Base-by-base conservation (phyloP, 92 coral and sea anemone genomes). In the Actinostola sp. region DNA sequence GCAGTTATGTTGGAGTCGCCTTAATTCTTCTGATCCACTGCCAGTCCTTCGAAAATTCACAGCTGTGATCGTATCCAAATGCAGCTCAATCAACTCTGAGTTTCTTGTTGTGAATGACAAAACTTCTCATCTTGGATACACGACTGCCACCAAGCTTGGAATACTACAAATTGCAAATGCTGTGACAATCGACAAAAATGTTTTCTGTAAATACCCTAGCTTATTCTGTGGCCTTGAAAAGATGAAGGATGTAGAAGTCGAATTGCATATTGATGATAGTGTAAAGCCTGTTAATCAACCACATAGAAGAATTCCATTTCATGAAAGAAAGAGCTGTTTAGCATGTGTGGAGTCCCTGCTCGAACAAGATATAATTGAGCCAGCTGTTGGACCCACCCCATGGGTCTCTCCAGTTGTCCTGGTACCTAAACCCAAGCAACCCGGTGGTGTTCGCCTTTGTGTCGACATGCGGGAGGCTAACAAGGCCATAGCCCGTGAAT, bases 321-420 rank as follows among this genome's bases (percentile, higher is more conserved):
- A 82, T 42, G 76, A 63, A 32, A 56, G 82, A 46, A 65, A 82
- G 62, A 16, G 42, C n/a, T 48, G 79, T 26, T 85, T 72, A 29
- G 43, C 44, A 24, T 77, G 74, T 54, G 61, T 73, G 36, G 60
- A 61, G 49, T 49, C 67, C 21, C 55, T 66, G 25, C 69, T 73
- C 4, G 49, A 81, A 21, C 41, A 57, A 23, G 86, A 71, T 45
- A 72, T 84, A 9, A 78, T 79, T 34, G 85, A 79, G 54, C 67
- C 74, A 62, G 74, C 73, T 35, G 74, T 11, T 42, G 86, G 91
- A 46, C 78, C 90, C 25, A 80, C 79, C 5, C 90, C 79, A 13
- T 73, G 79, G 84, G 85, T 79, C 43, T 78, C 89, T 21, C 89
- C 84, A 61, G 75, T 86, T 49, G 87, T 81, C 39, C 52, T 86